phyloP scores from a whole-genome alignment of 2,888 invertebrate genomes.

The Drosophila atripex region DNA sequence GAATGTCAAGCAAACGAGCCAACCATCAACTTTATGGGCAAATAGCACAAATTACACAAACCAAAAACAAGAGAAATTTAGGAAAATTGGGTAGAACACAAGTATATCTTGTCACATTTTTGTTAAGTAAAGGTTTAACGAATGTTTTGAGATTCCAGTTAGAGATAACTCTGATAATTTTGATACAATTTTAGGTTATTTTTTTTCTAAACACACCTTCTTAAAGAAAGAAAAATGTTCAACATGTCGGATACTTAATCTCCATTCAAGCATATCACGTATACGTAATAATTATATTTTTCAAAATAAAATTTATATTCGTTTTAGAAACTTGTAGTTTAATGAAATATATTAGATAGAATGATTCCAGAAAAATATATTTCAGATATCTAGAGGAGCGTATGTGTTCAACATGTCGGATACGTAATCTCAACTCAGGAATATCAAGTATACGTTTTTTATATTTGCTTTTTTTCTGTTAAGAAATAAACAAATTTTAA shows the following conservation, averaged over 20 bases:
- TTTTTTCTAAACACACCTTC: background rate
- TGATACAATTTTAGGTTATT: background rate
- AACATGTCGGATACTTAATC: background rate
- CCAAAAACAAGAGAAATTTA: slow-evolving; percentile 21
- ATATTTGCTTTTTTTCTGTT: background rate
- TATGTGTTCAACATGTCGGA: background rate
- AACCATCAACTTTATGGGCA: slow-evolving; percentile 75
- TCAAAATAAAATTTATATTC: too few species aligned
- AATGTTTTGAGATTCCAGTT: slow-evolving; percentile 8
- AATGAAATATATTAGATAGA: too few species aligned
- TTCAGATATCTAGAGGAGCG: too few species aligned
- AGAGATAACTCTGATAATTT: slow-evolving; percentile 1
- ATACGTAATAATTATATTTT: too few species aligned
- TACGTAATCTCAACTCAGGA: background rate
- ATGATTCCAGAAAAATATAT: too few species aligned
- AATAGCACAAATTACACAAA: slow-evolving; percentile 66
- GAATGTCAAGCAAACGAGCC: slow-evolving; percentile 78
- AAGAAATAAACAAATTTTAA: background rate
- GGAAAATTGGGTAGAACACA: slow-evolving; percentile 23
- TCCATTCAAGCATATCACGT: background rate
- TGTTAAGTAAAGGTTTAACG: slow-evolving; percentile 3
- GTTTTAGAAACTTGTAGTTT: too few species aligned
- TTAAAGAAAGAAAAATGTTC: too few species aligned
- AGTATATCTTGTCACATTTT: slow-evolving; percentile 22
- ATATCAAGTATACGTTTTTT: background rate